Percentiles rank a stretch among this genome's conserved stretches.
Evolutionary conservation across 2,888 invertebrate species (phyloP).

Genomic region (Drosophila nr. perissopoda): DNA sequence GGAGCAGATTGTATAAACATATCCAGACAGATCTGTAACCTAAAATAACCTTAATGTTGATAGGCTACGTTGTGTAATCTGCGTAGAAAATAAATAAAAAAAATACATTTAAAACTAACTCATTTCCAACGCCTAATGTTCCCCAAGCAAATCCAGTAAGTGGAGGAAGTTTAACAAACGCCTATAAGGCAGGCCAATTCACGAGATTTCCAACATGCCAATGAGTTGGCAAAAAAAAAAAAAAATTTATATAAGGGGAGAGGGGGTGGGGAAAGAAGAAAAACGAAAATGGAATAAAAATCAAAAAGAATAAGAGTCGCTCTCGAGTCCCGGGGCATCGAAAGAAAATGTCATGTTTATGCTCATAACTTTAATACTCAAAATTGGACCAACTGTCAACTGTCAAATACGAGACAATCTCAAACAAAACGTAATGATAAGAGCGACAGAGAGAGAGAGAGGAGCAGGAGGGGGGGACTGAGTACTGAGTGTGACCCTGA

Average conservation of each 20-base stretch:
- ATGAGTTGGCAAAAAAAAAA: constrained; percentile 35
- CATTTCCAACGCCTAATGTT: background rate
- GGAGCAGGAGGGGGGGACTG: constrained; percentile 2
- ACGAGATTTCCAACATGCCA: constrained; percentile 21
- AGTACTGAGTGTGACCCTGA: constrained; percentile 66
- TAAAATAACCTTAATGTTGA: background rate
- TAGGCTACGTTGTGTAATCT: background rate
- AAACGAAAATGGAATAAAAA: constrained; percentile 29
- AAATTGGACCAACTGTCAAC: constrained; percentile 81
- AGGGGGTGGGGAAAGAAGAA: constrained; percentile 7
- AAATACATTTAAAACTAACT: background rate
- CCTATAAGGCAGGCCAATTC: constrained; percentile 30
- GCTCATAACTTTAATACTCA: constrained; percentile 79
- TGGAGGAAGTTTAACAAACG: constrained; percentile 27
- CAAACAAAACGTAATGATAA: constrained; percentile 30
- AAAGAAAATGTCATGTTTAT: constrained; percentile 72
- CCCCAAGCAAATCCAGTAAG: background rate
- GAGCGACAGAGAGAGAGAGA: background rate
- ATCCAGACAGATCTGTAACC: background rate
- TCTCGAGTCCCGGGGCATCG: constrained; percentile 40
- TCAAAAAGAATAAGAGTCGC: constrained; percentile 45
- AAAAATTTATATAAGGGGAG: background rate
- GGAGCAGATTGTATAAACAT: background rate
- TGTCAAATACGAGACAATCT: constrained; percentile 78
- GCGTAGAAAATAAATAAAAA: too few species aligned